Conservation (phyloP, 2,113 vertebrate species). For the Rhinoderma darwinii region DNA sequence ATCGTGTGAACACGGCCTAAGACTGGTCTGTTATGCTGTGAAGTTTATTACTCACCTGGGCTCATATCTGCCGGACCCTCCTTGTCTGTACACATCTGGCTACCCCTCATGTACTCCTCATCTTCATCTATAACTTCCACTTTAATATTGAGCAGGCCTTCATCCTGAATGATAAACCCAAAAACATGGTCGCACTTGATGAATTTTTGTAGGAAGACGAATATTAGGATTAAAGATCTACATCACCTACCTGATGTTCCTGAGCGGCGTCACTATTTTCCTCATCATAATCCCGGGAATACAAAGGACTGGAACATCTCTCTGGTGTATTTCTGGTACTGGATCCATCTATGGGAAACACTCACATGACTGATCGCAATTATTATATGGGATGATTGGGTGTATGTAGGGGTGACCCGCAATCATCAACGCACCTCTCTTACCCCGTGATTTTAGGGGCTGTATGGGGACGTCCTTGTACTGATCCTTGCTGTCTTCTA, state of each 20-base stretch:
- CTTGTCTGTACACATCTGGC: background rate
- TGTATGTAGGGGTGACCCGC: background rate
- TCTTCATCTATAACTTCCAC: constrained; percentile 1
- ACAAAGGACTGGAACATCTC: background rate
- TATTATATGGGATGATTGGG: too few relatives aligned
- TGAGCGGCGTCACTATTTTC: background rate
- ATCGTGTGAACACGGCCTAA: too few relatives aligned
- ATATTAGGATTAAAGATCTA: background rate
- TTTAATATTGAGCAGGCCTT: constrained; percentile 6
- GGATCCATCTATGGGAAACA: background rate
- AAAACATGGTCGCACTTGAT: background rate
- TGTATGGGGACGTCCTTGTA: background rate
- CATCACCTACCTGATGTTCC: background rate
- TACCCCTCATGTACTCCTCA: background rate
- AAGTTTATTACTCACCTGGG: background rate
- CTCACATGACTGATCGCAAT: too few relatives aligned
- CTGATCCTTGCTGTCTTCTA: background rate
- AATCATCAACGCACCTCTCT: background rate
- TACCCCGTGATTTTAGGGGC: background rate
- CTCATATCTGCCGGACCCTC: background rate
- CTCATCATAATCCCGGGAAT: background rate
- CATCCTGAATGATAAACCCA: background rate
- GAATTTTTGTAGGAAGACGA: background rate
- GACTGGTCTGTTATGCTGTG: too few relatives aligned
- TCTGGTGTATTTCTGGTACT: background rate